Base-by-base conservation (phyloP, 2,113 vertebrate genomes). In the Cichladusa arquata region DNA sequence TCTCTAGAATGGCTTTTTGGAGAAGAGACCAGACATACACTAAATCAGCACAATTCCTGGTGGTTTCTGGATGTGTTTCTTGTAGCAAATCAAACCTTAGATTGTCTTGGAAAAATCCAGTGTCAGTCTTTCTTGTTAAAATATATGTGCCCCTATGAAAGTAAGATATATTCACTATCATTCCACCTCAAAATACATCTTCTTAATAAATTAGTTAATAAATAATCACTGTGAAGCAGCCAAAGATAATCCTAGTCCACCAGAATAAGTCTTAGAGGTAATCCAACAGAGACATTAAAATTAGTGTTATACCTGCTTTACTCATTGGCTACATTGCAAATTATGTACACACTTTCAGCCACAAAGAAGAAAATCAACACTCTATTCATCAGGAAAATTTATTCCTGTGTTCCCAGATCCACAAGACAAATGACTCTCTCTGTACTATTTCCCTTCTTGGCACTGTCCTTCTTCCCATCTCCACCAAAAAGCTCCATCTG, bases 361-460 rank as follows among this genome's bases (percentile, higher is more conserved):
- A 90, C 72, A 70, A 92, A 81, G 62, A 81, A 96, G 84, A 92
- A 86, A 95, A 95, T 53, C 81, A 94, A 85, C 56, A 19, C 51
- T 89, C 47, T 60, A 69, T 20, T 91, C 62, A 94, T 85, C 85
- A 86, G 92, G 79, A 84, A 60, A 48, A 92, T n/a, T 60, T 36
- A 36, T 67, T 92, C 50, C 20, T 47, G 6, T 62, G 8, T 12
- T 86, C 17, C 5, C 29, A 33, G 51, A 67, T 14, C 53, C 48
- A 67, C n/a, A 48, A 51, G 61, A 50, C 20, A 58, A 74, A 64
- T 3, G 0, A 20, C 22, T 29, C 36, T 5, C 58, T 20, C 22
- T 62, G 58, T 12, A 40, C 19, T 45, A 7, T 45, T 19, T 48
- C 40, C 22, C 19, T 62, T 67, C 69, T 29, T 7, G 7, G 54